Evolutionary conservation across 2,888 invertebrate species (phyloP), one percentile per base, ranked within the genome.

Genomic region (Entomobrya proxima): DNA sequence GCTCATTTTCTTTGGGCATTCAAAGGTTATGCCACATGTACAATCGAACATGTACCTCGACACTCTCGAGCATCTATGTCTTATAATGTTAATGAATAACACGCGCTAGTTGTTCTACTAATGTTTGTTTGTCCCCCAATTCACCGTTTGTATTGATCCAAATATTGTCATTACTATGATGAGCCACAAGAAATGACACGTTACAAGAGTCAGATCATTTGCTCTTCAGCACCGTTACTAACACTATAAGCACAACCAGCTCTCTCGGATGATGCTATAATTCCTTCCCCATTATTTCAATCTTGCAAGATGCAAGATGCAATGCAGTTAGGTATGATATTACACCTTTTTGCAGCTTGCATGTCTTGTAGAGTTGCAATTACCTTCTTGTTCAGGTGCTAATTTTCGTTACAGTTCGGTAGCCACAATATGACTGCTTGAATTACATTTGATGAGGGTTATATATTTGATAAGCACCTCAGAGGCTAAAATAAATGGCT

Each of bases 181-280:
- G 58, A 32, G 58, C 30, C 58, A 58, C 58, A 58, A n/a, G n/a
- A 58, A 58, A 58, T 58, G 58, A 58, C 58, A 58, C 11, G 58
- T 30, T 58, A n/a, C 58, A 58, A 50, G 58, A 30, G 58, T 11
- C 32, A 15, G 15, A 5, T 50, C 18, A 21, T 30, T 58, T 58
- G 58, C 32, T 30, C 58, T 15, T 58, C 30, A 58, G n/a, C 58
- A 30, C 58, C 30, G 58, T 58, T 58, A 58, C 58, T 58, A 6
- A 50, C 50, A 50, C 50, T 24, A 9, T 55, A 15, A 15, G 13
- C 15, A 2, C 44, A 5, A n/a, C 44, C 50, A 50, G 11, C 7
- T 55, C 24, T 55, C 9, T 11, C 24, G n/a, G n/a, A n/a, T n/a
- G n/a, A n/a, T n/a, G n/a, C n/a, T 24, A 1, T 27, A 15, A n/a